Base-by-base conservation (phyloP, 2,888 invertebrate genomes). In the Dolichomitus sp. region DNA sequence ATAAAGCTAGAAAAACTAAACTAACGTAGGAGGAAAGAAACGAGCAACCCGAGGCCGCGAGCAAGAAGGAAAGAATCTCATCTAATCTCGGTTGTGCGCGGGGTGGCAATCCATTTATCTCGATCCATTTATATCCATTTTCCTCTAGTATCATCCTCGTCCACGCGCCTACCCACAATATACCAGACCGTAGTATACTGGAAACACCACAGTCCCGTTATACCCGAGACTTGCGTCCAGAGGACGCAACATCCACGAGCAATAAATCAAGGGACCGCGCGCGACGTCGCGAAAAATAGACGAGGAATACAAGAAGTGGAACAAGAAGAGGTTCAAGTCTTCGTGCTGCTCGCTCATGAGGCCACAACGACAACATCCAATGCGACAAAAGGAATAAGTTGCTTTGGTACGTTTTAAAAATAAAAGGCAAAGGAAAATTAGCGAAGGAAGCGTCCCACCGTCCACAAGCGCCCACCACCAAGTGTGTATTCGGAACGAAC, bases 241-340 rank as follows among this genome's bases (percentile, higher is more conserved):
- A 73, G 85, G 86, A 85, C 84, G 85, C 86, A 84, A 85, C 83
- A 87, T 86, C 87, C 83, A 87, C 87, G 88, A 89, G 90, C 89
- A 88, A 90, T 90, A 89, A 89, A 89, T 89, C 87, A 89, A 87
- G 84, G 54, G 74, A 80, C 54, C 66, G 80, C 63, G 70, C 63
- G 57, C 66, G 59, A 65, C 63, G 59, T 78, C 66, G 57, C 50
- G 66, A 68, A 14, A 57, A 76, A 12, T 23, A 19, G 42, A 27
- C 52, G 54, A 61, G 59, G 48, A 48, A 23, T 48, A 81, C 50
- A 52, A 40, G 52, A 63, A 57, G 57, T 59, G 65, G 30, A 27
- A 17, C 40, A 68, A 84, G 52, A 72, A 42, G 65, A 48, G 57
- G 45, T 40, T 17, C 69, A 40, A 61, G 37, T 37, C 12, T 23